Evolutionary conservation across 1,140 invertebrate genomes (phyloP), one percentile per base, ranked within the genome.

Genomic region (Oreohelix idahoensis): DNA sequence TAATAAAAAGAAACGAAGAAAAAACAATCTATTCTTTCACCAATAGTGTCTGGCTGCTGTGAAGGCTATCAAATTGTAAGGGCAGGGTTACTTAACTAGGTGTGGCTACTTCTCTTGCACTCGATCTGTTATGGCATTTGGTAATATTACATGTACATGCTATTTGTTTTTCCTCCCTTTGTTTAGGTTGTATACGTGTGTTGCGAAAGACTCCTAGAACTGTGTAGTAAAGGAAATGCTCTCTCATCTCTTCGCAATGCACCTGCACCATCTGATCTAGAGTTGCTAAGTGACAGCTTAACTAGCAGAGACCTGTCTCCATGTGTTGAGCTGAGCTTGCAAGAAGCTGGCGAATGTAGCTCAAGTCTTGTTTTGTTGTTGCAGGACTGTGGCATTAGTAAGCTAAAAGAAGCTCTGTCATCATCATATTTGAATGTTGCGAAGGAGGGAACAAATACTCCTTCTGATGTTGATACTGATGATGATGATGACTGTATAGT

Each of bases 161-260:
- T n/a, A n/a, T n/a, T n/a, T n/a, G n/a, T n/a, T n/a, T n/a, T n/a
- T n/a, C n/a, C n/a, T n/a, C n/a, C n/a, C n/a, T n/a, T 15, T 26
- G 77, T 84, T 20, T 91, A 96, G 96, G 94, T 96, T 77, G 90
- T 97, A 26, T 96, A 96, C 90, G 93, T 94, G 49, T 93, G 96
- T 73, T 96, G 96, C 88, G 96, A 97, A 89, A 93, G 96, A 73
- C 94, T 97, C 29, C 93, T 97, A 0, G 94, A 90, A 75, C 75
- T 91, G 29, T 86, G 87, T 58, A 81, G 86, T 15, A 78, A 83
- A 66, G 88, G 88, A 23, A 84, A 86, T 20, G 83, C 89, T 20
- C 76, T 89, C 0, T 76, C 71, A 15, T 79, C 69, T 2, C 35
- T 82, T 32, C 84, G 45, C 20, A 70, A 42, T 49, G 36, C 49